Evolutionary conservation across 2,888 invertebrate genomes (phyloP).

Genomic region (Rhynchonema sp.): DNA sequence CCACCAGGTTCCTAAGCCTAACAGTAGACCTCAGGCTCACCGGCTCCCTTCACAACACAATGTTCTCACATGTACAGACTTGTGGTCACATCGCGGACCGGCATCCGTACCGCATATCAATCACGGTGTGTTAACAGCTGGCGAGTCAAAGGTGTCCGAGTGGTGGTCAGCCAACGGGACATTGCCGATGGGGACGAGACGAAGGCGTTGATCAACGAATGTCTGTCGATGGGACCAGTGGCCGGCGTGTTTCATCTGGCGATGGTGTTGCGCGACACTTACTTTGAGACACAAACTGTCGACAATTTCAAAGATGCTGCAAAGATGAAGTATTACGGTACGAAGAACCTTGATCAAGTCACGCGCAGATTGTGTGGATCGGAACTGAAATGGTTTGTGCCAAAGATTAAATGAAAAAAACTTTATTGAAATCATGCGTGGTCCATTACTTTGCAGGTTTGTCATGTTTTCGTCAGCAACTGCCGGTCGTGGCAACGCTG

Average conservation of each 20-base stretch:
- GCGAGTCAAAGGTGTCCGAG: not conserved
- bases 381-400: constrained; percentile 3
- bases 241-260: constrained; percentile 65
- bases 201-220: constrained; percentile 9
- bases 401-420: too few species aligned
- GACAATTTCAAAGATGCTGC: constrained; percentile 35
- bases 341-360: constrained; percentile 53
- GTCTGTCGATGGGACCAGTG: constrained; percentile 21
- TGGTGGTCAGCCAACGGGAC: constrained; percentile 3
- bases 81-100: constrained; percentile 1
- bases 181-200: constrained; percentile 1
- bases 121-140: not conserved
- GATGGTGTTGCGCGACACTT: constrained; percentile 43
- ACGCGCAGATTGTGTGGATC: constrained; percentile 55
- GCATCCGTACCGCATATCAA: not conserved
- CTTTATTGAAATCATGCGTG: too few species aligned
- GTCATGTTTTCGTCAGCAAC: constrained; percentile 64
- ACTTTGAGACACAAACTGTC: constrained; percentile 35
- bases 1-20: constrained; percentile 38
- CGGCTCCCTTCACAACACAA: too few species aligned
- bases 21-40: too few species aligned
- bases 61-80: too few species aligned
- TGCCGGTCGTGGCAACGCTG: constrained; percentile 80
- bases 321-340: constrained; percentile 58
- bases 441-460: constrained; percentile 4